A percentile compares a stretch with the other conserved stretches of the same genome.
Evolutionary conservation across 2,888 invertebrate species (phyloP).

Genomic region (Heliconius sara): DNA sequence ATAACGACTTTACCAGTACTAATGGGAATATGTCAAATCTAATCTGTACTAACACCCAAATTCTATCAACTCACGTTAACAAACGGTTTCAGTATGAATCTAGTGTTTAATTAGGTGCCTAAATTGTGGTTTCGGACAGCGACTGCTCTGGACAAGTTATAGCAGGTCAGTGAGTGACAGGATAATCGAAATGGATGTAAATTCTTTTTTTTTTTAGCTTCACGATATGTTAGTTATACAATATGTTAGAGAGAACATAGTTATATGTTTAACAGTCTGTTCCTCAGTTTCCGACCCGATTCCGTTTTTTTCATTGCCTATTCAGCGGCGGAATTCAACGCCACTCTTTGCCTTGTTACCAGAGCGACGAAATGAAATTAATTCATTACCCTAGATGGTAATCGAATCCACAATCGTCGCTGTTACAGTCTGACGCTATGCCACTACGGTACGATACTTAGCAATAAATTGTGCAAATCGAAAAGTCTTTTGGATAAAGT

Average conservation of each 20-base stretch:
- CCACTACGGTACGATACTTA: not conserved
- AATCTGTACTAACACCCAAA: not conserved
- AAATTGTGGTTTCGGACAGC: constrained; percentile 28
- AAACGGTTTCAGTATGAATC: constrained; percentile 20
- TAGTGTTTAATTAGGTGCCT: constrained; percentile 30
- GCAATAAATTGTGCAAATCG: constrained; percentile 19
- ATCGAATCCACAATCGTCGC: not conserved
- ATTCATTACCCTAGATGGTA: not conserved
- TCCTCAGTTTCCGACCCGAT: not conserved
- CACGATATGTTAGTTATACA: not conserved
- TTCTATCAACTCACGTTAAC: constrained; percentile 23
- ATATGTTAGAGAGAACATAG: not conserved
- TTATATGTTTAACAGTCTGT: not conserved
- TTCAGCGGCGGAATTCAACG: not conserved
- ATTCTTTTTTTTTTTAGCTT: not conserved
- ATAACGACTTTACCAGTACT: not conserved
- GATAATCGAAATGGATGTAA: not conserved
- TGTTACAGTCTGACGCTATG: no score
- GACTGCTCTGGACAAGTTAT: constrained; percentile 21
- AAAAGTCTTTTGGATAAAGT: constrained; percentile 41
- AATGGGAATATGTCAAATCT: not conserved
- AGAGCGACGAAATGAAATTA: not conserved
- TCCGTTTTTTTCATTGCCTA: no score
- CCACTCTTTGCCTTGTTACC: not conserved
- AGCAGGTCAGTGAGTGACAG: not conserved